Base-by-base conservation (phyloP, 2,888 invertebrate species). In the Schizotus pectinicornis region DNA sequence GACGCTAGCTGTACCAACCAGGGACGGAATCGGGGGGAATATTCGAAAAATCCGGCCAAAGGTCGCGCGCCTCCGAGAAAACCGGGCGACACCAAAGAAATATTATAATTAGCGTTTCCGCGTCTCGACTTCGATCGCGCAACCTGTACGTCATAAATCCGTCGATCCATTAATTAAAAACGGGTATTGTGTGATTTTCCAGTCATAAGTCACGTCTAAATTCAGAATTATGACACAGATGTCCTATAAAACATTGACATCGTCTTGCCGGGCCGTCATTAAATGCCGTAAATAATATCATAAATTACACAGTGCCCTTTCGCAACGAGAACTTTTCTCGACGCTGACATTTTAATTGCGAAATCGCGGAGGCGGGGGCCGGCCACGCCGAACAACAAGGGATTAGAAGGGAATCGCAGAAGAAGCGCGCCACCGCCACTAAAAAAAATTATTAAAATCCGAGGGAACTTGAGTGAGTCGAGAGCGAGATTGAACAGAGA, bases 111-210 rank as follows among this genome's bases (percentile, higher is more conserved):
- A n/a, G 9, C 39, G 3, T n/a, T 12, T n/a, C n/a, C 33, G 30
- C 45, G 30, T 33, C 12, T 8, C 45, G 45, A 3, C 12, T 22
- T 22, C 22, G 22, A 3, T 22, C 2, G 22, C 22, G 22, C 22
- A 22, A 22, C 37, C 52, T 11, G 36, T 35, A 6, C 9, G 63
- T 67, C 67, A 65, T 73, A 73, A 73, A 73, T 73, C 70, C 68
- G 71, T 72, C 73, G 64, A 59, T 59, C 56, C 59, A 70, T 59
- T 72, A 73, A 73, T 73, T 71, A 73, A 69, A 70, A 72, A 71
- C 68, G 59, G 64, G 68, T 66, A 70, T 71, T 62, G 59, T 49
- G 64, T 58, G 60, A 60, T 60, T 64, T 64, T 62, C 62, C 58
- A 54, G 14, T 52, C 52, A 55, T 64, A 62, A 64, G 74, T 75